phyloP scores from a whole-genome alignment of 23 tunicate species.

The Oikopleura vanhoeffeni region DNA sequence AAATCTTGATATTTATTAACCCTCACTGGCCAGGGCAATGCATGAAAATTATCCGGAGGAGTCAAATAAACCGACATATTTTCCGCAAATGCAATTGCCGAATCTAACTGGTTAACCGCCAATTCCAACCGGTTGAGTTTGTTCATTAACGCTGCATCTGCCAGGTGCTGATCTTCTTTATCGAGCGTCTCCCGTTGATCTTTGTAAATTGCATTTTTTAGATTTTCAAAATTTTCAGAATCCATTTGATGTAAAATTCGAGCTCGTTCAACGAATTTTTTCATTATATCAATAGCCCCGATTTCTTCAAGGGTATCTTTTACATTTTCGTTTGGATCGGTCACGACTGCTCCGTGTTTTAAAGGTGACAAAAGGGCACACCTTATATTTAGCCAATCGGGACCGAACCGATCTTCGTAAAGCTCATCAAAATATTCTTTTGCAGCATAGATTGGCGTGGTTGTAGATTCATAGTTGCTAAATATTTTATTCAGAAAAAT shows the following conservation, averaged over 20 bases:
- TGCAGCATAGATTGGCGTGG: background rate
- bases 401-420: background rate
- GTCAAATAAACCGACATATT: background rate
- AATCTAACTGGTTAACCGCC: background rate
- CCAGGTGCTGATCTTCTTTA: background rate
- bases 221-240: background rate
- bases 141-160: background rate
- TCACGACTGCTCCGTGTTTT: background rate
- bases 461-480: background rate
- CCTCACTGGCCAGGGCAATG: background rate
- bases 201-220: too few species aligned
- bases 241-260: background rate
- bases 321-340: background rate
- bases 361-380: background rate
- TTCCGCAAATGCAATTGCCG: background rate
- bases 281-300: background rate
- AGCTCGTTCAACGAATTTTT: background rate
- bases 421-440: background rate
- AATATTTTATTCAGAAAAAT: too few species aligned
- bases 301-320: background rate
- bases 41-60: background rate
- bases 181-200: too few species aligned
- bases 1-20: background rate
- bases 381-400: background rate
- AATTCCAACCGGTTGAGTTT: background rate